These are phyloP conservation scores for Mergus octosetaceus DNA, from an alignment of 2,797 vertebrate species.

Conservation along the genomic window DNA sequence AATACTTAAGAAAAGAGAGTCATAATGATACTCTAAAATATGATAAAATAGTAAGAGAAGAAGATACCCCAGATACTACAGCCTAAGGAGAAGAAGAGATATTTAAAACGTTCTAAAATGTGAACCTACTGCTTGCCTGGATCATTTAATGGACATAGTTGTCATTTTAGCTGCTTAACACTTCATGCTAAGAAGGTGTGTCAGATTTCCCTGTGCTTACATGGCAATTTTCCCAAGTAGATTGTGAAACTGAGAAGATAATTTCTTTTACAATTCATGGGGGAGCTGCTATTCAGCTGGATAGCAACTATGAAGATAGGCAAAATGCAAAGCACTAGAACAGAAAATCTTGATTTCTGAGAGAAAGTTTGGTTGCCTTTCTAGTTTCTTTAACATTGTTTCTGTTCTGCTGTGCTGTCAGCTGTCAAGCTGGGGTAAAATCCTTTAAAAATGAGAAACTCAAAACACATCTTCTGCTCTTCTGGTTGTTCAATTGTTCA, in stretches of 20 bases:
- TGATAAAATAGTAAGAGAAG: neutral
- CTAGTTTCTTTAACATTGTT: neutral
- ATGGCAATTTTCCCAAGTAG: constrained; percentile 49
- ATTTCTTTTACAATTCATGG: constrained; percentile 12
- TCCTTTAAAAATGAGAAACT: neutral
- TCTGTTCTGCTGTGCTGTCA: neutral
- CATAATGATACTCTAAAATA: constrained; percentile 11
- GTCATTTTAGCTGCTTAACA: constrained; percentile 45
- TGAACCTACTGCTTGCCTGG: neutral
- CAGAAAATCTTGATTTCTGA: constrained; percentile 14
- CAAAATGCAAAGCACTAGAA: neutral
- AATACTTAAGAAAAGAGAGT: neutral
- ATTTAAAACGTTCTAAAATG: constrained; percentile 10
- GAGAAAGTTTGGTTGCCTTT: neutral
- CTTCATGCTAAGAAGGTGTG: constrained; percentile 26
- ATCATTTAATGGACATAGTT: constrained; percentile 25
- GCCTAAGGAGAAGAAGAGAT: neutral
- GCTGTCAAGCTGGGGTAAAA: neutral
- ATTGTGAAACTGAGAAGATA: constrained; percentile 54
- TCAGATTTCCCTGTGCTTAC: constrained; percentile 26
- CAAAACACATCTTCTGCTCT: neutral
- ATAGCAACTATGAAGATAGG: neutral
- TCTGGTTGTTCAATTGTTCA: neutral
- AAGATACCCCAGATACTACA: neutral
- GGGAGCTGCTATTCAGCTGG: neutral